Conservation (phyloP, 2,888 invertebrate genomes). For the Nomada ferruginata region DNA sequence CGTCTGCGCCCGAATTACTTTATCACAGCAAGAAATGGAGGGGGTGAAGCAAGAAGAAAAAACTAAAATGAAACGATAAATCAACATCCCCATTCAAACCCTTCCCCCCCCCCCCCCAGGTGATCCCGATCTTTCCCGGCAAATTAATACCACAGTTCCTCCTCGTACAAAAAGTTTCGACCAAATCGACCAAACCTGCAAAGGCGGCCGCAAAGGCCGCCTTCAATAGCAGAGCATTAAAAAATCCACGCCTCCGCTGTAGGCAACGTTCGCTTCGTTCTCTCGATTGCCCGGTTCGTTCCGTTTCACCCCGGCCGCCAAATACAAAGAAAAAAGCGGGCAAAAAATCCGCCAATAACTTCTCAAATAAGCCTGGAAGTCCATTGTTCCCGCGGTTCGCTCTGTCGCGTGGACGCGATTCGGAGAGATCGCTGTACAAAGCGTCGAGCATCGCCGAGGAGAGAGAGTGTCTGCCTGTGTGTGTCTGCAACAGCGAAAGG, state of each 20-base stretch:
- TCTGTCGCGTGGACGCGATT: slow-evolving; percentile 47
- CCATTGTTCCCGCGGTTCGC: slow-evolving; percentile 46
- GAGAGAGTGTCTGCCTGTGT: too few relatives aligned
- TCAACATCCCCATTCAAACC: not conserved
- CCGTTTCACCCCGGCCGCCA: not conserved
- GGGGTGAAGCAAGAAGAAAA: not conserved
- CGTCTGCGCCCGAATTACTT: not conserved
- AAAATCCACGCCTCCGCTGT: not conserved
- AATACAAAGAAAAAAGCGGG: not conserved
- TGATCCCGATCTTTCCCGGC: not conserved
- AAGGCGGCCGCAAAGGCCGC: not conserved
- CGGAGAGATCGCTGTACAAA: slow-evolving; percentile 44
- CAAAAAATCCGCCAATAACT: slow-evolving; percentile 43
- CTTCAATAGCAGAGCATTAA: slow-evolving; percentile 19
- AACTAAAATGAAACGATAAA: not conserved
- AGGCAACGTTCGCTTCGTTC: slow-evolving; percentile 1
- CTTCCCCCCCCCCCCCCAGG: not conserved
- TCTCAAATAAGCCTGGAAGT: slow-evolving; percentile 45
- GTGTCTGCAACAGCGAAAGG: slow-evolving; percentile 13
- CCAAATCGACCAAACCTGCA: not conserved
- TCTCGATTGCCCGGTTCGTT: not conserved
- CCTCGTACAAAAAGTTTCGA: not conserved
- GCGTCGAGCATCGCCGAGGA: slow-evolving; percentile 25
- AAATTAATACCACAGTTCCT: not conserved
- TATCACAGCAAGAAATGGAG: too few relatives aligned